These are phyloP conservation scores for Axis porcinus DNA, from an alignment of 2,113 vertebrate genomes.

Conservation along the genomic window DNA sequence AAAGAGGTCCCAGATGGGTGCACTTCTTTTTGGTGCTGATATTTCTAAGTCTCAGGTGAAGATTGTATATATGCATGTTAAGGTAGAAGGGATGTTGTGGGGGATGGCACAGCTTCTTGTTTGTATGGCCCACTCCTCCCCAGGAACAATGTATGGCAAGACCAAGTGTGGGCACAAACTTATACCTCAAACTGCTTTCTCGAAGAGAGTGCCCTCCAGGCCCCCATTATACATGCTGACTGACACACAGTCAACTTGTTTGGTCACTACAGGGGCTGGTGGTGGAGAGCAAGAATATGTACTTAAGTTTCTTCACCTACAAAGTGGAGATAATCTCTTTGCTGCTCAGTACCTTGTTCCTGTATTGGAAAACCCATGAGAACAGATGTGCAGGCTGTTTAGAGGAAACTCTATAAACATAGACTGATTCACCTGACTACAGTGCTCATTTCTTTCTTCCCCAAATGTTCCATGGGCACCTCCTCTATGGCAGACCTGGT, in stretches of 20 bases:
- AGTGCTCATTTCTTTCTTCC: not conserved
- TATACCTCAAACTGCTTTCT: not conserved
- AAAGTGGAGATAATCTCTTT: not conserved
- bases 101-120: not conserved
- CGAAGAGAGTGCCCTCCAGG: not conserved
- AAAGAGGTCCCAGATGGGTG: not conserved
- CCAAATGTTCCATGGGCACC: not conserved
- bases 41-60: not conserved
- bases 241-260: not conserved
- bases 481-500: not conserved
- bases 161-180: not conserved
- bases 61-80: not conserved
- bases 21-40: not conserved
- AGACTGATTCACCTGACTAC: not conserved
- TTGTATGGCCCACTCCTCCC: not conserved
- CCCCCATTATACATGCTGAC: not conserved
- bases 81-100: not conserved
- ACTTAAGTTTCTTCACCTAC: not conserved
- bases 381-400: not conserved
- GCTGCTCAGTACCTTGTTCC: not conserved
- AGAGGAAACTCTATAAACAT: not conserved
- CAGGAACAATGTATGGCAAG: not conserved
- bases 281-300: not conserved
- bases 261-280: not conserved
- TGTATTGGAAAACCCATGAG: not conserved